Evolutionary conservation across 2,888 invertebrate species (phyloP).

Genomic region (Eristalis intricaria): DNA sequence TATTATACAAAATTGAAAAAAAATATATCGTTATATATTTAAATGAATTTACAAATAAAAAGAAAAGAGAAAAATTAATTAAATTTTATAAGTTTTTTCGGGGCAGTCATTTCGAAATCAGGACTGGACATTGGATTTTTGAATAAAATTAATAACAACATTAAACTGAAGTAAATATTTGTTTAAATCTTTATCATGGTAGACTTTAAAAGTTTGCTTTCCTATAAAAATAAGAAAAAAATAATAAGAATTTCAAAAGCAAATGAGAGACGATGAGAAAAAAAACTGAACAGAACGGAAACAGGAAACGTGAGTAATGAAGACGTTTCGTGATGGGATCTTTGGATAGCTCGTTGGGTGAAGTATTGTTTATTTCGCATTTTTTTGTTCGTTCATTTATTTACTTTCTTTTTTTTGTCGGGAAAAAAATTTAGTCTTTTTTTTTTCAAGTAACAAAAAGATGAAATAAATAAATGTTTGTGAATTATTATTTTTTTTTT

Average conservation of each 20-base stretch:
- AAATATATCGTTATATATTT: not conserved
- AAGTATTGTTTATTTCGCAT: conserved; percentile 57
- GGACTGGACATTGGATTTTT: conserved; percentile 52
- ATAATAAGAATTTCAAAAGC: conserved; percentile 10
- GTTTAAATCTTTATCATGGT: conserved; percentile 67
- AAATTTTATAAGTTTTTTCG: not conserved
- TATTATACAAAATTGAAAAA: conserved; percentile 60
- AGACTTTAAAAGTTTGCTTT: conserved; percentile 53
- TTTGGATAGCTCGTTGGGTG: conserved; percentile 50
- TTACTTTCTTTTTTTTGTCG: conserved; percentile 53
- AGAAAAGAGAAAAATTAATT: conserved; percentile 11
- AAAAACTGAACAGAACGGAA: not conserved
- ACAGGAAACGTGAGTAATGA: conserved; percentile 14
- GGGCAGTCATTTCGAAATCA: conserved; percentile 46
- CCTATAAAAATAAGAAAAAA: conserved; percentile 53
- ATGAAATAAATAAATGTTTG: conserved; percentile 37
- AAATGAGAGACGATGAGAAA: not conserved
- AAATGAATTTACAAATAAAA: conserved; percentile 49
- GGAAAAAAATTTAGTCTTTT: conserved; percentile 72
- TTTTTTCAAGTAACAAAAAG: conserved; percentile 3
- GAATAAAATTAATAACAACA: conserved; percentile 63
- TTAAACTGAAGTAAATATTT: conserved; percentile 68
- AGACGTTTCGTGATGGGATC: conserved; percentile 33
- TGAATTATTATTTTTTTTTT: conserved; percentile 36
- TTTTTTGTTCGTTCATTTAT: conserved; percentile 46